Base-by-base conservation (phyloP, 1,140 invertebrate genomes). In the Hesperophylax magnus region DNA sequence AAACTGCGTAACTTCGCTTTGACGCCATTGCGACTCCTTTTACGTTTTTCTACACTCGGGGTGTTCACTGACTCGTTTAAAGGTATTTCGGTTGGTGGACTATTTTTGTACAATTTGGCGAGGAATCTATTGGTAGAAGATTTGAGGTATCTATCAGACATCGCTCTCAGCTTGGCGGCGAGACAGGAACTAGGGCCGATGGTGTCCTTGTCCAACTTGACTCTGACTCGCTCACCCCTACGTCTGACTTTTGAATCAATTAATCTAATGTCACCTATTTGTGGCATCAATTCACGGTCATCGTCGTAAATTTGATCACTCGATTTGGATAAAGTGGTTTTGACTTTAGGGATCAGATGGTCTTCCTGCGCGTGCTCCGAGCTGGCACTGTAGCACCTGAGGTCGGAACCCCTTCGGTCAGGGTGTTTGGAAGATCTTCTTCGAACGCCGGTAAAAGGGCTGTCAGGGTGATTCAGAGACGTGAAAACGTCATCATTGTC, bases 61-160 rank as follows among this genome's bases (percentile, higher is more conserved):
- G 81, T 78, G 39, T 17, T 72, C 4, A 52, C 69, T 11, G 52
- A 47, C 14, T 84, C 80, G 7, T 34, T 69, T 24, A 54, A 34
- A 7, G 78, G 76, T 4, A 86, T 85, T 14, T 88, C 88, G 79
- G 11, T 81, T 47, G 89, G 86, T 6, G 85, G 86, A 58, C 85
- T 86, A 83, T 87, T 87, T 85, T 91, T 92, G 82, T 94, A 94
- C 47, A 94, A 89, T 87, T 94, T 94, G 3, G 93, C 93, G 54
- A 94, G 90, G 84, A 94, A 90, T 88, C 89, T 92, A 82, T 92
- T 94, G 9, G 93, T 94, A 0, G 93, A 93, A 69, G 91, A 92
- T 85, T 94, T 94, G 3, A 94, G 85, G 85, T 93, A 93, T 86
- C 91, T 92, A 85, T 94, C 93, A 18, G 94, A 94, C 91, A 94